phyloP scores from a whole-genome alignment of 2,888 invertebrate genomes.

The Hirtodrosophila alboralis region DNA sequence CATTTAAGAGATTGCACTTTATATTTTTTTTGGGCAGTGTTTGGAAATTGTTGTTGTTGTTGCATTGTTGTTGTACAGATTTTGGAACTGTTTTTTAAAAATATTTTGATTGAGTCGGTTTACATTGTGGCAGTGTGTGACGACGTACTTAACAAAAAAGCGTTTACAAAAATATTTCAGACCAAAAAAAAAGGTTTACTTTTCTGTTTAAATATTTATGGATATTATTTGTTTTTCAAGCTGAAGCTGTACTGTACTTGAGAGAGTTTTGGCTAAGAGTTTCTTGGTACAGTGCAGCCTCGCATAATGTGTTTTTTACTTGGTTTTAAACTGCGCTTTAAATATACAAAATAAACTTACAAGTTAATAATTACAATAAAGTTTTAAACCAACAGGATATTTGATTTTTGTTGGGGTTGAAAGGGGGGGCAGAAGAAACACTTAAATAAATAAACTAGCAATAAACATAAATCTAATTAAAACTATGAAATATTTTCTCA shows the following conservation, averaged over 20 bases:
- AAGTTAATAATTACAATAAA: slow-evolving; percentile 71
- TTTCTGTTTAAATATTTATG: slow-evolving; percentile 10
- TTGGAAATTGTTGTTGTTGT: slow-evolving; percentile 55
- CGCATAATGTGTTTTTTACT: slow-evolving; percentile 12
- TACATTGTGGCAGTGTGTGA: slow-evolving; percentile 68
- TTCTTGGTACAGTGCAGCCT: slow-evolving; percentile 23
- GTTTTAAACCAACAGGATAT: slow-evolving; percentile 56
- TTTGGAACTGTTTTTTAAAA: slow-evolving; percentile 42
- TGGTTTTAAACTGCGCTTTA: slow-evolving; percentile 32
- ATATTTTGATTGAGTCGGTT: slow-evolving; percentile 38
- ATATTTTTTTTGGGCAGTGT: slow-evolving; percentile 78
- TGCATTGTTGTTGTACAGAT: slow-evolving; percentile 52
- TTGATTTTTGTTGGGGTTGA: too few relatives aligned
- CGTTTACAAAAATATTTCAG: slow-evolving; percentile 47
- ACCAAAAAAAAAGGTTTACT: slow-evolving; percentile 56
- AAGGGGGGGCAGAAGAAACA: slow-evolving; percentile 53
- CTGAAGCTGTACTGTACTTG: slow-evolving; percentile 16
- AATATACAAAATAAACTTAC: slow-evolving; percentile 62
- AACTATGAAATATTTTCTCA: slow-evolving; percentile 71
- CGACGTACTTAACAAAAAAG: slow-evolving; percentile 56
- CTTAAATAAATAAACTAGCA: slow-evolving; percentile 71
- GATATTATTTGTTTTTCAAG: slow-evolving; percentile 4
- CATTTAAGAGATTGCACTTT: slow-evolving; percentile 75
- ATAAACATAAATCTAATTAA: slow-evolving; percentile 54
- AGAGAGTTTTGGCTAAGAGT: not conserved